Evolutionary conservation across 2,888 invertebrate genomes (phyloP), one percentile per base, ranked within the genome.

Genomic region (Drosophila rubida): DNA sequence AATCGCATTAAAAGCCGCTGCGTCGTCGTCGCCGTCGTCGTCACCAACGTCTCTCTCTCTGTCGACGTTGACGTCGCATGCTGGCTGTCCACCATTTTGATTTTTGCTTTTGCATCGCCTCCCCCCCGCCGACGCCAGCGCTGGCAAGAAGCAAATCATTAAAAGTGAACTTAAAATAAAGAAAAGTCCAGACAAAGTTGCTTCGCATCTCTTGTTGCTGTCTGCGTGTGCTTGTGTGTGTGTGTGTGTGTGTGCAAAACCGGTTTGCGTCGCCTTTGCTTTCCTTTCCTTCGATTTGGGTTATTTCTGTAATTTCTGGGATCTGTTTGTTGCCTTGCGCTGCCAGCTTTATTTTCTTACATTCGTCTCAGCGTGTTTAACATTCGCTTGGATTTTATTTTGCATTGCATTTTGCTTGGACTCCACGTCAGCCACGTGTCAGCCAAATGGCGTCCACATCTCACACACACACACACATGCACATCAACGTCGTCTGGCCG

Each of bases 31-130:
- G 50, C 23, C 23, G 23, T 48, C 72, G 71, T 49, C 63, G 64
- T 57, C 54, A 67, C 61, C 67, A 50, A 53, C 71, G 79, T 60
- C 58, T 62, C 68, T 63, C 22, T 2, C 66, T 25, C 23, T n/a
- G 51, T 48, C 45, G 32, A 55, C 11, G 55, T 48, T 37, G 32
- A 55, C 64, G 59, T 60, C 54, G 53, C 42, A 46, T 60, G 68
- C 70, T 67, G 74, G 51, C 60, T 75, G 76, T 78, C 90, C 90
- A 90, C 90, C 90, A 90, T 90, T 90, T 90, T 90, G 90, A 88
- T 90, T 89, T 86, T 90, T 78, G 73, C 69, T 75, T 79, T 80
- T 80, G 79, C 76, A 61, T 57, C 59, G 57, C 35, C 65, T 72
- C 64, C 30, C 65, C n/a, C 11, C 9, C 32, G 46, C 49, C 54